Percentiles rank a stretch among this genome's conserved stretches.
Conservation (phyloP, 1,140 invertebrate genomes). For the Matsumurasca onukii region DNA sequence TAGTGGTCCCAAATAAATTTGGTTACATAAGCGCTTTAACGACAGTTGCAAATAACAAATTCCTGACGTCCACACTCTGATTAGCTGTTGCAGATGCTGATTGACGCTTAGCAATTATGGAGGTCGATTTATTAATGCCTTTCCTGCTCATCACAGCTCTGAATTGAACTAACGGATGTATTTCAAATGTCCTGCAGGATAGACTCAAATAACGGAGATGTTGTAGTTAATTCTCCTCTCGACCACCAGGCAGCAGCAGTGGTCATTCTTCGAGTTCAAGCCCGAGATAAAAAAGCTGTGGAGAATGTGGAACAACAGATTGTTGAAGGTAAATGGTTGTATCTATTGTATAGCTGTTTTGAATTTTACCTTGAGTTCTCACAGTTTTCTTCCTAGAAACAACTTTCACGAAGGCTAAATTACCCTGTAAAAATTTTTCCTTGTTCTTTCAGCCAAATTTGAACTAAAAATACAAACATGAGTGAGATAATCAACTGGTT, state of each 20-base stretch:
- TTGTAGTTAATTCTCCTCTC: conserved; percentile 66
- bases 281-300: conserved; percentile 68
- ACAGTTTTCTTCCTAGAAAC: not conserved
- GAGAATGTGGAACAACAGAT: conserved; percentile 66
- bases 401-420: not conserved
- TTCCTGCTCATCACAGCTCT: too few relatives aligned
- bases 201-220: conserved; percentile 65
- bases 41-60: too few relatives aligned
- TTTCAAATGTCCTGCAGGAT: conserved; percentile 51
- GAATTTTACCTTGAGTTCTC: not conserved
- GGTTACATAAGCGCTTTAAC: too few relatives aligned
- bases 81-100: too few relatives aligned
- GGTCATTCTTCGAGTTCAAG: conserved; percentile 74
- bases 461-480: too few relatives aligned
- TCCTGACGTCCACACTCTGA: too few relatives aligned
- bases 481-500: too few relatives aligned
- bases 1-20: too few relatives aligned
- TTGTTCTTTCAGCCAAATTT: too few relatives aligned
- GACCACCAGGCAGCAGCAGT: conserved; percentile 80
- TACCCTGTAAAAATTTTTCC: not conserved
- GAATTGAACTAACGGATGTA: not conserved
- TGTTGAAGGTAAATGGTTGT: conserved; percentile 51
- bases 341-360: not conserved
- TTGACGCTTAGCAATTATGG: too few relatives aligned
- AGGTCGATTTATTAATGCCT: too few relatives aligned